A percentile compares a stretch with the other conserved stretches of the same genome.
Evolutionary conservation across 2,888 invertebrate genomes (phyloP).

Genomic region (Dysmachus trigonus): DNA sequence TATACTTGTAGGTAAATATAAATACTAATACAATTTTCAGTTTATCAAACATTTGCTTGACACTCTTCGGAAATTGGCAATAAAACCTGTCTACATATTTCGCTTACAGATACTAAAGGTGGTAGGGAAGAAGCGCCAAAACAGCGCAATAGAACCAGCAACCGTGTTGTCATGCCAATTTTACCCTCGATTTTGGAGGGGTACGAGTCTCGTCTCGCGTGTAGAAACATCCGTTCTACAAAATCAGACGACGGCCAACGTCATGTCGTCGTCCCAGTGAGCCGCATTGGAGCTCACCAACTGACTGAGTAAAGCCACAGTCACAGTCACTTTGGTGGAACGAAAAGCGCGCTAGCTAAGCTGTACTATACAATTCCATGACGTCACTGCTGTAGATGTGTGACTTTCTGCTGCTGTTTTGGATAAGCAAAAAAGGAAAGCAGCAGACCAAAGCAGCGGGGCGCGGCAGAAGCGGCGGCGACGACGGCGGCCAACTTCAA

Average conservation of each 20-base stretch:
- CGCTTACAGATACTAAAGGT: too few species aligned
- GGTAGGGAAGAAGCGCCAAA: too few species aligned
- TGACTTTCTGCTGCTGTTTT: neutral
- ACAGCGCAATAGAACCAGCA: neutral
- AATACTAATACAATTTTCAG: too few species aligned
- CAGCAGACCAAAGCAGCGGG: neutral
- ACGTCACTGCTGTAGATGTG: slow-evolving; percentile 23
- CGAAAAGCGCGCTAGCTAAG: neutral
- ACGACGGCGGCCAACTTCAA: neutral
- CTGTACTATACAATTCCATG: neutral
- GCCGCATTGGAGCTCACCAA: neutral
- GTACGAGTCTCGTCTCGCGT: neutral
- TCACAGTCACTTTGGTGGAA: neutral
- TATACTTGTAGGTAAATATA: too few species aligned
- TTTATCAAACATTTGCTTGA: too few species aligned
- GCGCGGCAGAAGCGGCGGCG: neutral
- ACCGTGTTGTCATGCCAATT: neutral
- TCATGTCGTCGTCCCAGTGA: neutral
- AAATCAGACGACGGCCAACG: neutral
- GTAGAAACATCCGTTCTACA: neutral
- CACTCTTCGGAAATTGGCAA: too few species aligned
- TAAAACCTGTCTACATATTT: too few species aligned
- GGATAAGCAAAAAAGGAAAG: neutral
- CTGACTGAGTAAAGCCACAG: neutral
- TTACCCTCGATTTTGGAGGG: neutral